Evolutionary conservation across 2,113 vertebrate genomes (phyloP).

Genomic region (Sigmodon hispidus): DNA sequence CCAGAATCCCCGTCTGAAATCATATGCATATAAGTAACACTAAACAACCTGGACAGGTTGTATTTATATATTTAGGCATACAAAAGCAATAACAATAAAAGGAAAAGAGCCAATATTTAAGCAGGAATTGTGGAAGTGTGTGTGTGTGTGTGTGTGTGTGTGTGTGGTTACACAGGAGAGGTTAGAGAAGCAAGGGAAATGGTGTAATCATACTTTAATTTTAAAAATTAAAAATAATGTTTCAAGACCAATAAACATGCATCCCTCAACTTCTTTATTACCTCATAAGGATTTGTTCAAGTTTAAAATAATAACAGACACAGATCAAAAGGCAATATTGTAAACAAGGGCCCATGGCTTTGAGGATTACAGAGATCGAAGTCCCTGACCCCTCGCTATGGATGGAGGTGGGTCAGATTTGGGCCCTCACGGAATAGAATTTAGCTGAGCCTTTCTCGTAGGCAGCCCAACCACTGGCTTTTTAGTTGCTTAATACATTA

Average conservation of each 20-base stretch:
- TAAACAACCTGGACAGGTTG: neutral
- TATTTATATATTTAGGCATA: neutral
- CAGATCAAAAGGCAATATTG: neutral
- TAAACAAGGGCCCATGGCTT: neutral
- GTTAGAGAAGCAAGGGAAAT: neutral
- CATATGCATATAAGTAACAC: neutral
- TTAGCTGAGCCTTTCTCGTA: conserved; percentile 27
- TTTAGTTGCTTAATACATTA: conserved; percentile 77
- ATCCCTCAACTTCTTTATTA: neutral
- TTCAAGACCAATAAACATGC: neutral
- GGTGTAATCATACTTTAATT: neutral
- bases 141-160: neutral
- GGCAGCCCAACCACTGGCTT: conserved; percentile 63
- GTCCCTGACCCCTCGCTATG: neutral
- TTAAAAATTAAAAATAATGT: neutral
- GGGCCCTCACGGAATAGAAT: conserved; percentile 33
- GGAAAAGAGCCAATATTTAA: neutral
- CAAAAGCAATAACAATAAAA: neutral
- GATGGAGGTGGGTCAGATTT: neutral
- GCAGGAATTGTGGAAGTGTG: neutral
- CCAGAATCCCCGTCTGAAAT: neutral
- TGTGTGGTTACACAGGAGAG: neutral
- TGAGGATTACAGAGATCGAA: neutral
- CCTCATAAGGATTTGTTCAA: neutral
- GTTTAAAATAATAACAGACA: neutral